Evolutionary conservation across 2,113 vertebrate species (phyloP).

Genomic region (Hydrochoerus hydrochaeris): DNA sequence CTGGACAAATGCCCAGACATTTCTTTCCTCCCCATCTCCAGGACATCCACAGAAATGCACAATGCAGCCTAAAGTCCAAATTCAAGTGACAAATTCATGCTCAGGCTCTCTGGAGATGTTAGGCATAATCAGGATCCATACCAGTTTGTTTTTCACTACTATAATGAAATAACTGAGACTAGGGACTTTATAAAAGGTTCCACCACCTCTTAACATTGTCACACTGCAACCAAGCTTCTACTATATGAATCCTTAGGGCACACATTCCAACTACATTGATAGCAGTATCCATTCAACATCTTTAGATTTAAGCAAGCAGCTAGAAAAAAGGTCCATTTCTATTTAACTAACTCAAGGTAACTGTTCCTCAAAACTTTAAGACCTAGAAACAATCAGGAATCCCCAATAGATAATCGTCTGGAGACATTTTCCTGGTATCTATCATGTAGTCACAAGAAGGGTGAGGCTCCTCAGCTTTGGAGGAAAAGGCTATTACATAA

Average conservation of each 20-base stretch:
- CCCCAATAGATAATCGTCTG: fast-evolving
- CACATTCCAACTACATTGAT: background rate
- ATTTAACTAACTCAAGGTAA: background rate
- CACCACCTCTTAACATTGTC: background rate
- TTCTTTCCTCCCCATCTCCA: background rate
- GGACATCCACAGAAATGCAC: background rate
- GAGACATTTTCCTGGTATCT: background rate
- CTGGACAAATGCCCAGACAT: background rate
- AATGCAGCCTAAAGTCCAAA: background rate
- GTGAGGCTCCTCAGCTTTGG: background rate
- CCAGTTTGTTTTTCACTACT: background rate
- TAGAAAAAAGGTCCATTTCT: background rate
- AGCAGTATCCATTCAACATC: background rate
- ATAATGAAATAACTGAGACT: background rate
- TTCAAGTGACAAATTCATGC: background rate
- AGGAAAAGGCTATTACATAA: background rate
- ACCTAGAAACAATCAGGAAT: background rate
- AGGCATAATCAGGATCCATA: background rate
- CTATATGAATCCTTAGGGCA: background rate
- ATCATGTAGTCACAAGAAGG: background rate
- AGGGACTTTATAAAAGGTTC: background rate
- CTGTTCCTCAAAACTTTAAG: background rate
- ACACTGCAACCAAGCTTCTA: background rate
- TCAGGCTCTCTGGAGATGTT: background rate
- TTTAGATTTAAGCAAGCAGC: too few species aligned